Evolutionary conservation across 2,113 vertebrate species (phyloP).

Genomic region (Nothobranchius furzeri): DNA sequence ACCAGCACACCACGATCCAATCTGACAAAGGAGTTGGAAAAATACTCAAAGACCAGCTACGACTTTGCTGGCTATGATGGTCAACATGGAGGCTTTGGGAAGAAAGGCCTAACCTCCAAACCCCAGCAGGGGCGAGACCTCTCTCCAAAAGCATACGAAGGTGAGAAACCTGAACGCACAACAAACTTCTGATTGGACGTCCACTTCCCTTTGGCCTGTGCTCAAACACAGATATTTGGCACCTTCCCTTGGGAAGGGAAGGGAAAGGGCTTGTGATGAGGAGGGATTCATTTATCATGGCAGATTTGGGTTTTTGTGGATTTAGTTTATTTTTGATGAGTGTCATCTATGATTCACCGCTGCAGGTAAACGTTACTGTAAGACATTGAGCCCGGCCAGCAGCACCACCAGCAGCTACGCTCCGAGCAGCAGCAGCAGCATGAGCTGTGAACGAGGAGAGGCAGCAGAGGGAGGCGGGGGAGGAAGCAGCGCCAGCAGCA

Average conservation of each 20-base stretch:
- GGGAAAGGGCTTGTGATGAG: too few relatives aligned
- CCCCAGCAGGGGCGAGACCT: conserved; percentile 89
- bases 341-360: conserved; percentile 39
- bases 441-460: conserved; percentile 73
- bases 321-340: too few relatives aligned
- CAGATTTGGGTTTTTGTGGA: too few relatives aligned
- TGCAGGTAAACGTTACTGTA: conserved; percentile 94
- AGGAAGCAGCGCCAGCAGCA: conserved; percentile 95
- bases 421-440: conserved; percentile 95
- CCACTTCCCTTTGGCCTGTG: too few relatives aligned
- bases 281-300: too few relatives aligned
- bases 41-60: conserved; percentile 97
- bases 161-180: conserved; percentile 67
- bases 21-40: conserved; percentile 98
- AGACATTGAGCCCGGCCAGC: conserved; percentile 95
- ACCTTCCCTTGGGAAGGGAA: too few relatives aligned
- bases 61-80: conserved; percentile 89
- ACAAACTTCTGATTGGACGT: conserved; percentile 1
- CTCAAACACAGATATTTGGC: too few relatives aligned
- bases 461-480: conserved; percentile 41
- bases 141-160: conserved; percentile 95
- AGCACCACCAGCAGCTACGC: conserved; percentile 98
- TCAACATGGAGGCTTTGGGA: conserved; percentile 88
- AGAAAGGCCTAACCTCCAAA: conserved; percentile 89
- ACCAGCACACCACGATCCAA: conserved; percentile 98